phyloP scores from a whole-genome alignment of 2,797 vertebrate genomes.

The Sparus aurata region DNA sequence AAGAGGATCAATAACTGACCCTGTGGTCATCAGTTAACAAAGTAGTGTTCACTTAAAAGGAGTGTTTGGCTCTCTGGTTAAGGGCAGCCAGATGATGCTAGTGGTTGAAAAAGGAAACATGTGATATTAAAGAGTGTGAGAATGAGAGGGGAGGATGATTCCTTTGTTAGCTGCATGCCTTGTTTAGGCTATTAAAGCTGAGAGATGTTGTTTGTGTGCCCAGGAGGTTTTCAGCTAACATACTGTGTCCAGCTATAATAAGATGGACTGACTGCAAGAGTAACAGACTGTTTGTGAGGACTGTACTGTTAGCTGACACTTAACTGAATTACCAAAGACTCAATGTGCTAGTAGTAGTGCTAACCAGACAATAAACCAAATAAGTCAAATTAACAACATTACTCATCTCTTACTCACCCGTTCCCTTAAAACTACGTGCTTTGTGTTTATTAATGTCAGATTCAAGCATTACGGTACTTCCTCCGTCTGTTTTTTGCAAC shows the following conservation, averaged over 20 bases:
- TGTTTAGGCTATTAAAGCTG: constrained; percentile 80
- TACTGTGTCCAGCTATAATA: constrained; percentile 75
- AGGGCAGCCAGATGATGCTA: constrained; percentile 84
- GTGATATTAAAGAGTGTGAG: constrained; percentile 77
- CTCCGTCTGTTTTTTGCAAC: neutral
- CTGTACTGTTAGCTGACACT: constrained; percentile 51
- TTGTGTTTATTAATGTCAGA: constrained; percentile 4
- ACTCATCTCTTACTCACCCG: neutral
- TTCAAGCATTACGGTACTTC: neutral
- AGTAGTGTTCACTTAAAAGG: constrained; percentile 84
- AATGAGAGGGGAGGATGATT: constrained; percentile 71
- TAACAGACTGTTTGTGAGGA: constrained; percentile 45
- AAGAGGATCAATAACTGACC: constrained; percentile 87
- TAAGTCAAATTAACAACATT: neutral
- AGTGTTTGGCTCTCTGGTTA: constrained; percentile 83
- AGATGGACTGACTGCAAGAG: constrained; percentile 67
- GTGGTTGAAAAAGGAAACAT: constrained; percentile 80
- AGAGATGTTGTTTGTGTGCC: constrained; percentile 76
- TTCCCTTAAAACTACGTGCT: neutral
- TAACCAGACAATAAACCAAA: constrained; percentile 3
- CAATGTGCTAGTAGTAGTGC: neutral
- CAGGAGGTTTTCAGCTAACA: constrained; percentile 75
- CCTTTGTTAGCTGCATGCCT: constrained; percentile 79
- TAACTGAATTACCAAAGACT: constrained; percentile 21
- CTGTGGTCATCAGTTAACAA: constrained; percentile 87